These are phyloP conservation scores for Colletes collaris DNA, from an alignment of 2,888 invertebrate species.

Conservation along the genomic window DNA sequence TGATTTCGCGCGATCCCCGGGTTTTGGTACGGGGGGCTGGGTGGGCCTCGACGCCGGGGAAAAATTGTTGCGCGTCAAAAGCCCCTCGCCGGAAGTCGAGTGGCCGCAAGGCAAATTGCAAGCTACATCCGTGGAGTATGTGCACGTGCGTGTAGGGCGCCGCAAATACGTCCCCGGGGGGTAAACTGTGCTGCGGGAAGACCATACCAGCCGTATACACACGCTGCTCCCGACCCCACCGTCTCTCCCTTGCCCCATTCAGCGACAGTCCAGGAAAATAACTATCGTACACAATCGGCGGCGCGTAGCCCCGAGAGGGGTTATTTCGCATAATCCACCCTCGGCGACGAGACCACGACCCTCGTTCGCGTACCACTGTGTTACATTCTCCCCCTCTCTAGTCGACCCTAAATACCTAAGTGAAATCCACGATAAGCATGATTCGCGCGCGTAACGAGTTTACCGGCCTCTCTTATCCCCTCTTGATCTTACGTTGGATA, in stretches of 20 bases:
- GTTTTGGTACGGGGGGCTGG: too few relatives aligned
- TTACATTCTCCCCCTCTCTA: conserved; percentile 34
- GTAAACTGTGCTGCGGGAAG: conserved; percentile 53
- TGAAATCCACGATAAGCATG: conserved; percentile 80
- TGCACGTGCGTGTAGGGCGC: conserved; percentile 54
- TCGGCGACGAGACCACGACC: conserved; percentile 51
- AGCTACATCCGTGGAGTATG: conserved; percentile 54
- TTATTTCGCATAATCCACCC: conserved; percentile 73
- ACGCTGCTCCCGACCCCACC: conserved; percentile 31
- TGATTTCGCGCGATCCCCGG: too few relatives aligned
- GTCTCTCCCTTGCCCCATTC: conserved; percentile 40
- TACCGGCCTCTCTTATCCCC: conserved; percentile 70
- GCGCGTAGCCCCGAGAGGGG: conserved; percentile 62
- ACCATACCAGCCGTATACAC: conserved; percentile 60
- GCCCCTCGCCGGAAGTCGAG: conserved; percentile 65
- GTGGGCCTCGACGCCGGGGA: not conserved
- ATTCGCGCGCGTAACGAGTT: conserved; percentile 80
- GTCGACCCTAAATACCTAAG: conserved; percentile 73
- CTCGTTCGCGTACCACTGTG: conserved; percentile 35
- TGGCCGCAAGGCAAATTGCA: conserved; percentile 63
- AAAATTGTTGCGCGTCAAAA: conserved; percentile 62
- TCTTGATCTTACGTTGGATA: conserved; percentile 41
- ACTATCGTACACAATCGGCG: conserved; percentile 73
- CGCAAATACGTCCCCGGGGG: conserved; percentile 62
- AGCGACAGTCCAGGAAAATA: conserved; percentile 70